Conservation (phyloP, 2,888 invertebrate genomes). For the Zygothrica quintamaculata region DNA sequence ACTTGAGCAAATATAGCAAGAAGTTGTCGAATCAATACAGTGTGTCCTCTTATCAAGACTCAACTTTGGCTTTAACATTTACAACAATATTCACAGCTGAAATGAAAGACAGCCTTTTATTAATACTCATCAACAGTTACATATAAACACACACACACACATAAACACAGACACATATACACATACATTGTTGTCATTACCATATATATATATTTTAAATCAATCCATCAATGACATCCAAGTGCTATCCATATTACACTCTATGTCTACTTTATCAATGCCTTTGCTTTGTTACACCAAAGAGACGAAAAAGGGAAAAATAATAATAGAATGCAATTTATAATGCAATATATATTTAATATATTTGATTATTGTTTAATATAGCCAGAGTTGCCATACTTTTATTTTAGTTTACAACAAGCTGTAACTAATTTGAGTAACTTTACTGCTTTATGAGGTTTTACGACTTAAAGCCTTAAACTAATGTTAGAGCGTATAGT, state of each 20-base stretch:
- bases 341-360: too few species aligned
- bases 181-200: not conserved
- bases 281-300: constrained; percentile 59
- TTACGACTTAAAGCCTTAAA: too few species aligned
- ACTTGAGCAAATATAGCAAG: constrained; percentile 70
- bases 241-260: not conserved
- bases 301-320: too few species aligned
- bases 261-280: constrained; percentile 53
- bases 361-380: too few species aligned
- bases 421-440: too few species aligned
- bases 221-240: constrained; percentile 54
- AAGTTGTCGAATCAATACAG: too few species aligned
- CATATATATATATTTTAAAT: not conserved
- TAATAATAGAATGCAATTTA: too few species aligned
- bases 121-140: constrained; percentile 22
- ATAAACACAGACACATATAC: not conserved
- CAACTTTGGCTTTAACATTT: constrained; percentile 68
- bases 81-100: constrained; percentile 44
- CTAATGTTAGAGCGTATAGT: too few species aligned
- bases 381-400: too few species aligned
- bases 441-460: too few species aligned
- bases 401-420: too few species aligned
- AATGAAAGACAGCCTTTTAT: constrained; percentile 70
- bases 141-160: not conserved
- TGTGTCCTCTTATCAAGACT: constrained; percentile 57